Evolutionary conservation across 2,113 vertebrate genomes (phyloP).

Genomic region (Oncorhynchus mykiss): DNA sequence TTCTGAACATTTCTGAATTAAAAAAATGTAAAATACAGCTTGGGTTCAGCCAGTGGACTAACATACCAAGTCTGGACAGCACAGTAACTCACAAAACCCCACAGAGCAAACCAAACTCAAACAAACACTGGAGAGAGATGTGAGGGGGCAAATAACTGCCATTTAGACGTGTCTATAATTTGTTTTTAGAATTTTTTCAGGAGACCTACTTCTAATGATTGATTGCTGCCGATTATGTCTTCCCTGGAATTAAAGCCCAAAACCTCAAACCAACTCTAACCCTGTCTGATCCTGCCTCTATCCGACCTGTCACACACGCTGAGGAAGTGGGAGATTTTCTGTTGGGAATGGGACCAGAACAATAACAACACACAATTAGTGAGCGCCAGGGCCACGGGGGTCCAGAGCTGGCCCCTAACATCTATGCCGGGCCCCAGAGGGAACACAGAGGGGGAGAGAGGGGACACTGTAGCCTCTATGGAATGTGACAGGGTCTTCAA

Average conservation of each 20-base stretch:
- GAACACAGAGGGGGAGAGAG: not conserved
- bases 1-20: no score
- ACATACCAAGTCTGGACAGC: no score
- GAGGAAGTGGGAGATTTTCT: not conserved
- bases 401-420: not conserved
- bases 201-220: no score
- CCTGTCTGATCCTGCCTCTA: not conserved
- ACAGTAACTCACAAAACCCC: no score
- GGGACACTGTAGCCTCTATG: not conserved
- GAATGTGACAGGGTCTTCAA: not conserved
- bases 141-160: no score
- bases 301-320: not conserved
- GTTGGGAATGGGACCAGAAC: conserved; percentile 7
- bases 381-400: not conserved
- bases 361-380: conserved; percentile 15
- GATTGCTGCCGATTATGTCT: no score
- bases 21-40: no score
- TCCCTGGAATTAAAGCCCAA: not conserved
- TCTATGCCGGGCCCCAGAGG: not conserved
- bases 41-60: no score
- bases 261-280: not conserved
- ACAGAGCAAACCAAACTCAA: no score
- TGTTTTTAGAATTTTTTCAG: no score
- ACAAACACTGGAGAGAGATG: no score
- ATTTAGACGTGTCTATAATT: no score